Percentiles rank a stretch among this genome's conserved stretches.
Evolutionary conservation across 2,113 vertebrate genomes (phyloP).

Genomic region (Cynopterus brachyotis): DNA sequence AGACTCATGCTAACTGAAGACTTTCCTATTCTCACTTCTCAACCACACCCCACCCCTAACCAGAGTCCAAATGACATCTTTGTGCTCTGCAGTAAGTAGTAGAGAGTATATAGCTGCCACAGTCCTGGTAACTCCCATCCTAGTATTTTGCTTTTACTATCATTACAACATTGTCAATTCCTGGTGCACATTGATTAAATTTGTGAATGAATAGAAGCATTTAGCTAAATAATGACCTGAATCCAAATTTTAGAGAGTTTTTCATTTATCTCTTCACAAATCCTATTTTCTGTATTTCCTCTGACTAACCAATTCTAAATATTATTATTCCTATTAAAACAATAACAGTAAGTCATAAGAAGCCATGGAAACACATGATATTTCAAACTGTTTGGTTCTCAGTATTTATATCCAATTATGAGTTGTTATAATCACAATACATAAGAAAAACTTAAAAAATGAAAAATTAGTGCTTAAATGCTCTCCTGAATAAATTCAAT

Average conservation of each 20-base stretch:
- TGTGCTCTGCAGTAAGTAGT: background rate
- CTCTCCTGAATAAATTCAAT: background rate
- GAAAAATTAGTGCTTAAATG: background rate
- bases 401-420: background rate
- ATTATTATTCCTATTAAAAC: background rate
- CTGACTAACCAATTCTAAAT: background rate
- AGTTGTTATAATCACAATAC: background rate
- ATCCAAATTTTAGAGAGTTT: background rate
- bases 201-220: background rate
- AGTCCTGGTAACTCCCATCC: fast-evolving
- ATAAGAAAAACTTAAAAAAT: background rate
- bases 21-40: background rate
- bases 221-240: background rate
- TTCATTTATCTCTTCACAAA: background rate
- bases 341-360: background rate
- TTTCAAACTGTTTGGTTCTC: background rate
- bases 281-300: background rate
- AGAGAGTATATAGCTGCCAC: background rate
- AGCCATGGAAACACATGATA: background rate
- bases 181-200: background rate
- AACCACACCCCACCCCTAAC: background rate
- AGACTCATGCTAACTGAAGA: background rate
- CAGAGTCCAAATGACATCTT: background rate
- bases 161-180: background rate
- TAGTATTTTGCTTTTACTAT: background rate